A percentile compares a stretch with the other conserved stretches of the same genome.
These are phyloP conservation scores for Ondatra zibethicus DNA, from an alignment of 2,113 vertebrate species.

Conservation along the genomic window DNA sequence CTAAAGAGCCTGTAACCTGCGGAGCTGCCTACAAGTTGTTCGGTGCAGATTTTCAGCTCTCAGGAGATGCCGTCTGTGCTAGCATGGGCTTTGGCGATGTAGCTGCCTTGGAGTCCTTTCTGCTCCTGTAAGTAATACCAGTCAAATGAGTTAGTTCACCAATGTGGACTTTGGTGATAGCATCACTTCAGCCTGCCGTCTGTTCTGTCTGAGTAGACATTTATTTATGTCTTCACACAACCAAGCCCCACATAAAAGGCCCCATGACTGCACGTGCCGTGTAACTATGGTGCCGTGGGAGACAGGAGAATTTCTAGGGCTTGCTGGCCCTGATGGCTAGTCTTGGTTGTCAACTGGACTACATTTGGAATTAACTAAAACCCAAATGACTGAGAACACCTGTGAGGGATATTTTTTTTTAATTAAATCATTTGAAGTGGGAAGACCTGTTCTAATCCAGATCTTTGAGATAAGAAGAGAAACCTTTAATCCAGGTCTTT, in stretches of 20 bases:
- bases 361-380: not conserved
- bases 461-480: not conserved
- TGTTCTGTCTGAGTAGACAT: not conserved
- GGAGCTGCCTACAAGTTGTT: not conserved
- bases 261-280: not conserved
- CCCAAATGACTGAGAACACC: not conserved
- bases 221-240: not conserved
- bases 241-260: not conserved
- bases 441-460: not conserved
- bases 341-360: not conserved
- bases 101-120: not conserved
- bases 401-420: not conserved
- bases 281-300: not conserved
- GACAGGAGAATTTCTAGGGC: not conserved
- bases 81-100: not conserved
- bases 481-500: not conserved
- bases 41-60: not conserved
- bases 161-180: not conserved
- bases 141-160: not conserved
- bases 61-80: not conserved
- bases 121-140: not conserved
- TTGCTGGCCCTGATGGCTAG: not conserved
- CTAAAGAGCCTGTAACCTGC: not conserved
- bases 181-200: not conserved
- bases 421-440: not conserved